Conservation (phyloP, 2,113 vertebrate genomes). For the Rhea americana region DNA sequence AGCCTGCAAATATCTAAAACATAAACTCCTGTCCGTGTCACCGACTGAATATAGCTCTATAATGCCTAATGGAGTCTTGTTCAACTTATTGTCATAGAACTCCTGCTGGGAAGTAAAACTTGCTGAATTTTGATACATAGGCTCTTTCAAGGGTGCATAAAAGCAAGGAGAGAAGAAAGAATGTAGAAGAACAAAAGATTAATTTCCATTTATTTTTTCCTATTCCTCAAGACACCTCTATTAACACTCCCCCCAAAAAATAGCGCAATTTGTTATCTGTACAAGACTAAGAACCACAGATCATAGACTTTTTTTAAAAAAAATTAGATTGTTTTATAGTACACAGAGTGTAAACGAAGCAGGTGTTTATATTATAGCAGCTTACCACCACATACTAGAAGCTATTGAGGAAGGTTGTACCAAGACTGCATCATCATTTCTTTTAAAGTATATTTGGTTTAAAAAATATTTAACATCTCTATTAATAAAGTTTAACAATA, state of each 20-base stretch:
- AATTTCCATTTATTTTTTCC: neutral
- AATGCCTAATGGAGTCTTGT: neutral
- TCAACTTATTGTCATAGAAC: neutral
- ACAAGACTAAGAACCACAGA: neutral
- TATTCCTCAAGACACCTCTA: neutral
- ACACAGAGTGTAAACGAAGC: neutral
- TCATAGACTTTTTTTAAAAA: neutral
- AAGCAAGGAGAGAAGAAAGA: neutral
- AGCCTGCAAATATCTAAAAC: neutral
- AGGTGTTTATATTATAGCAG: neutral
- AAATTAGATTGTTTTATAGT: neutral
- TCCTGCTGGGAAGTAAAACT: neutral
- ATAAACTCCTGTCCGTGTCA: neutral
- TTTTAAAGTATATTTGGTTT: neutral
- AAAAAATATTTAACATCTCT: neutral
- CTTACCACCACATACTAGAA: neutral
- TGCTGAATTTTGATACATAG: neutral
- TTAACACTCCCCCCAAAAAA: neutral
- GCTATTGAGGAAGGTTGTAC: neutral
- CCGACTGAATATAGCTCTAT: neutral
- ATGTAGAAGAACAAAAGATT: neutral
- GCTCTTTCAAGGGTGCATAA: neutral
- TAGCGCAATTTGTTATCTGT: neutral
- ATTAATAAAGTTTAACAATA: neutral
- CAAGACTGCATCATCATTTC: neutral